Conservation (phyloP, 2,797 vertebrate genomes). For the Argentina silus region DNA sequence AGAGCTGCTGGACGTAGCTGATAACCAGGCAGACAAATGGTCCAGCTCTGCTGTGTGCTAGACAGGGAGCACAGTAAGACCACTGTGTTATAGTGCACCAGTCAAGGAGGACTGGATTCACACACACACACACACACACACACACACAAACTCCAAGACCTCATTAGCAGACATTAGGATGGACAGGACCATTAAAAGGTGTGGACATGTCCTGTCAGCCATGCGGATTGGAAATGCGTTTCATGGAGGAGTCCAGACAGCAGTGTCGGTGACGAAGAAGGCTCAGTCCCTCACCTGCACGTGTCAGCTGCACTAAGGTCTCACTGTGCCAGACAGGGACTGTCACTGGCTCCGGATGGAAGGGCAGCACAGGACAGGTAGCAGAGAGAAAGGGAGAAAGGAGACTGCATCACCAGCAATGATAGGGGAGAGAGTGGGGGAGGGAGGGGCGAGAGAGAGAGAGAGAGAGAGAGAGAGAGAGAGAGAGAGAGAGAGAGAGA, state of each 20-base stretch:
- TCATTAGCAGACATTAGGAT: constrained; percentile 46
- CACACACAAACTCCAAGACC: background rate
- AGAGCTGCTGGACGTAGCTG: constrained; percentile 45
- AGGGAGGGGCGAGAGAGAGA: background rate
- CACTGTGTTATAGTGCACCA: constrained; percentile 23
- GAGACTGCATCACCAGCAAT: constrained; percentile 32
- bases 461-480: background rate
- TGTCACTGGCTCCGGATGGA: constrained; percentile 19
- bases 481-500: background rate
- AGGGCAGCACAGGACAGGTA: constrained; percentile 23
- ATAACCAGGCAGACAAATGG: constrained; percentile 50
- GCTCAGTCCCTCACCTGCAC: background rate
- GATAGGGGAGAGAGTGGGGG: constrained; percentile 1
- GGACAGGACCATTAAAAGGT: constrained; percentile 54
- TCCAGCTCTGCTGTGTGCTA: constrained; percentile 31
- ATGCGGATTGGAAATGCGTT: constrained; percentile 35
- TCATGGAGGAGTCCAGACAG: constrained; percentile 41
- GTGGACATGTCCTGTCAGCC: constrained; percentile 42
- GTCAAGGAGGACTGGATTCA: background rate
- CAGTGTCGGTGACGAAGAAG: constrained; percentile 25
- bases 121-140: constrained; percentile 7
- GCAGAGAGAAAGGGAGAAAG: constrained; percentile 19
- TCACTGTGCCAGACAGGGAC: constrained; percentile 39
- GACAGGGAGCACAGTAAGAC: constrained; percentile 27
- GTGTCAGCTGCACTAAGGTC: constrained; percentile 36